These are phyloP conservation scores for Dasyurus viverrinus DNA, from an alignment of 2,113 vertebrate species.

Conservation along the genomic window DNA sequence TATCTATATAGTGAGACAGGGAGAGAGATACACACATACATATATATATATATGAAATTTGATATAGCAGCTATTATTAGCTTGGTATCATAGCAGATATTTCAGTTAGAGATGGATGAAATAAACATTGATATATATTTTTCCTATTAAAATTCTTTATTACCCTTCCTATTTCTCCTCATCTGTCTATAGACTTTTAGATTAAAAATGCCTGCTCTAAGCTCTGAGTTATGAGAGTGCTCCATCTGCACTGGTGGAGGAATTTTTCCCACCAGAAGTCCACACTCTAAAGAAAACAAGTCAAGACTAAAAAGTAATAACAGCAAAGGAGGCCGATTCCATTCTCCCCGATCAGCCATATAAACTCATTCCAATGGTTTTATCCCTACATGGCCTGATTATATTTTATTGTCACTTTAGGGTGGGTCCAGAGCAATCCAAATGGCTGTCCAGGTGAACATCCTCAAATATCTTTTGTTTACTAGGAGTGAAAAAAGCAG, in stretches of 20 bases:
- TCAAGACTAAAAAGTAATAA: background rate
- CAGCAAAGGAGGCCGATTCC: background rate
- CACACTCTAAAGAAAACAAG: background rate
- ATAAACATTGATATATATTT: background rate
- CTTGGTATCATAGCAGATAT: background rate
- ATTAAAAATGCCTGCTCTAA: background rate
- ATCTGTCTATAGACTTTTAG: background rate
- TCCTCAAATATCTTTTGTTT: constrained; percentile 90
- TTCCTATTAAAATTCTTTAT: background rate
- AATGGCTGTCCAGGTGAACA: constrained; percentile 88
- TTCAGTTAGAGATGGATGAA: background rate
- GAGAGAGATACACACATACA: background rate
- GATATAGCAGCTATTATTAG: background rate
- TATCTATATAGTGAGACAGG: too few species aligned
- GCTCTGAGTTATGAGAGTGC: background rate
- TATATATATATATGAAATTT: background rate
- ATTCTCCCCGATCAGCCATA: background rate
- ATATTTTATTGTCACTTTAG: constrained; percentile 69
- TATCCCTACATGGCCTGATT: background rate
- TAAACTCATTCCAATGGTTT: background rate
- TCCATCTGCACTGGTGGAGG: background rate
- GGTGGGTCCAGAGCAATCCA: constrained; percentile 86
- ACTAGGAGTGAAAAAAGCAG: constrained; percentile 65
- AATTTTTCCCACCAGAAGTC: background rate
- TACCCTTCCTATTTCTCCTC: background rate